Conservation (phyloP, 2,888 invertebrate species). For the Gasteruption jaculator region DNA sequence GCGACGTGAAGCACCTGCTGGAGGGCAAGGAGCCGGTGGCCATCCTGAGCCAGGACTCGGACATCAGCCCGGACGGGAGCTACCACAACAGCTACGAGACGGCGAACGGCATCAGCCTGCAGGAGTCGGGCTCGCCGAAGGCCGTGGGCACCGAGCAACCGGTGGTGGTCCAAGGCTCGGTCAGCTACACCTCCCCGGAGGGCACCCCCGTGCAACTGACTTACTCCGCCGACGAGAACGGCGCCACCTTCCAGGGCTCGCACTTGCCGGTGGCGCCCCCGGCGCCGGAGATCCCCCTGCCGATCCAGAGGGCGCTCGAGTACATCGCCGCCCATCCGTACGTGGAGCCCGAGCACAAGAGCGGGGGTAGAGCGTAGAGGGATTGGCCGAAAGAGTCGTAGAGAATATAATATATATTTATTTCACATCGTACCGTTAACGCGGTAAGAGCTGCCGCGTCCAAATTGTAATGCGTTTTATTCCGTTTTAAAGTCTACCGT, state of each 20-base stretch:
- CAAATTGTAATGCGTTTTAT: no score
- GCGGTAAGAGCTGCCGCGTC: no score
- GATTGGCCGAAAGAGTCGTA: no score
- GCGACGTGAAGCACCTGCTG: no score
- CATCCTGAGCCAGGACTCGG: conserved; percentile 35
- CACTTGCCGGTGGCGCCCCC: conserved; percentile 50
- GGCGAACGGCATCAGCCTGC: conserved; percentile 49
- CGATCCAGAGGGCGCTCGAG: conserved; percentile 44
- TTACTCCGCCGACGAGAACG: conserved; percentile 50
- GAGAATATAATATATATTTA: no score
- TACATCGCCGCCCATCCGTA: conserved; percentile 41
- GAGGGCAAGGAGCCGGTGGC: conserved; percentile 30
- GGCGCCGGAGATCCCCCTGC: conserved; percentile 45
- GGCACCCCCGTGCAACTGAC: conserved; percentile 44
- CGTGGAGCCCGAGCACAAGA: no score
- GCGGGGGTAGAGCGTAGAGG: no score
- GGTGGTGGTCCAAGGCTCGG: conserved; percentile 43
- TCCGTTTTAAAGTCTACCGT: no score
- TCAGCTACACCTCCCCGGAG: conserved; percentile 48
- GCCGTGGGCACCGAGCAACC: conserved; percentile 42
- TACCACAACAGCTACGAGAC: conserved; percentile 35
- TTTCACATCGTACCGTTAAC: no score
- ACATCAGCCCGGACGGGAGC: conserved; percentile 36
- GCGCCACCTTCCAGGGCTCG: conserved; percentile 47
- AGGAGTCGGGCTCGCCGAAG: conserved; percentile 46